Evolutionary conservation across 2,113 vertebrate genomes (phyloP), one percentile per base, ranked within the genome.

Genomic region (Callaeas wilsoni): DNA sequence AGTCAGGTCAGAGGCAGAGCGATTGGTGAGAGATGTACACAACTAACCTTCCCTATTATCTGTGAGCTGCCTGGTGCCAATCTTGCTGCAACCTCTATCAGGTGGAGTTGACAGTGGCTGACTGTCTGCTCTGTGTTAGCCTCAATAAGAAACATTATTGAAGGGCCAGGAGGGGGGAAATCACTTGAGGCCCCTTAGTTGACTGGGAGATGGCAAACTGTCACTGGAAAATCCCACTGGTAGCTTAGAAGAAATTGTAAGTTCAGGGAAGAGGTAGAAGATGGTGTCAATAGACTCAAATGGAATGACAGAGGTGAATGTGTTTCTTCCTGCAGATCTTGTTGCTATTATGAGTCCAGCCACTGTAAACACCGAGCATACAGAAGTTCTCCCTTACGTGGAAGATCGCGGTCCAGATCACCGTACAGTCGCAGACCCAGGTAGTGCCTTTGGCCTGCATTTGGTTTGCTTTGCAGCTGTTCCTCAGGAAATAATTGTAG

Each of bases 371-470:
- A 98, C 96, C 98, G 95, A 97, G 97, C 97, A 88, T 97, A 98
- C 92, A 98, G 98, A 98, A 99, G 97, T 97, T 98, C 99, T 96
- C 98, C 98, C 87, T 97, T 98, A 89, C 97, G 95, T 91, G 96
- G 98, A 87, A 98, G 98, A 94, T 98, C 98, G 16, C 96, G 97
- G 81, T 98, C 98, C 84, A 97, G 97, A 94, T 99, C 99, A 32
- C 99, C 98, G 79, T 98, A 96, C 93, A 97, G 97, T 97, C 98
- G 98, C 96, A 98, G 99, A 98, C 98, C 99, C 98, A 99, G 99
- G 99, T 99, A 97, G 96, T 75, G 84, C 13, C 3, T 67, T 84
- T 63, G 62, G 21, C 37, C n/a, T 73, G 16, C 47, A 10, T 47
- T 44, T 42, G 7, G 3, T 46, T 89, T 74, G 59, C 73, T 91